A percentile compares a stretch with the other conserved stretches of the same genome.
phyloP scores from a whole-genome alignment of 1,140 invertebrate genomes.

The Varroa destructor region DNA sequence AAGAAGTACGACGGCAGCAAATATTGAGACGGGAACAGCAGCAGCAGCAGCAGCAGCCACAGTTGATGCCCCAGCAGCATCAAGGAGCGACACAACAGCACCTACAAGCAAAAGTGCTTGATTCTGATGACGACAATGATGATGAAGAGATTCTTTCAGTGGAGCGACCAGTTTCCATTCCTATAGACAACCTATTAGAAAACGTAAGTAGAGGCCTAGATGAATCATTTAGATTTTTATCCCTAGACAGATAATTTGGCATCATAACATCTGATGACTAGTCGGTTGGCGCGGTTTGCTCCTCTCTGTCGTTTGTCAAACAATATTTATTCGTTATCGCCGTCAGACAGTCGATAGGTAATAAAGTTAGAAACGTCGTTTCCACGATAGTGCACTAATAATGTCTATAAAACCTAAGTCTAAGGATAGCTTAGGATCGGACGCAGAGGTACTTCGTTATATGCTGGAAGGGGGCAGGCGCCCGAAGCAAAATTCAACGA shows the following conservation, averaged over 20 bases:
- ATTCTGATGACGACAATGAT: not conserved
- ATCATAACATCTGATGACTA: not conserved
- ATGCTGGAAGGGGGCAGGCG: no score
- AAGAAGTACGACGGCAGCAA: not conserved
- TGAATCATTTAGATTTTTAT: not conserved
- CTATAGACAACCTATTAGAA: not conserved
- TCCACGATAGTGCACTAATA: not conserved
- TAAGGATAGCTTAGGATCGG: no score
- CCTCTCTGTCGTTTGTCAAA: not conserved
- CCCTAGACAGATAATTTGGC: not conserved
- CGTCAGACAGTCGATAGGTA: not conserved
- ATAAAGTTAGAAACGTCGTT: not conserved
- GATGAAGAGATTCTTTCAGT: not conserved
- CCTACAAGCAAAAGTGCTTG: not conserved
- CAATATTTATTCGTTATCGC: not conserved
- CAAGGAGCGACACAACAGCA: not conserved
- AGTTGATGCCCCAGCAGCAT: not conserved
- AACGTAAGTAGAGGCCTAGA: not conserved
- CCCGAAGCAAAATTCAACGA: no score
- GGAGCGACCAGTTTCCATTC: not conserved
- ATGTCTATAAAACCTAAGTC: no score
- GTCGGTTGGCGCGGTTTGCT: not conserved
- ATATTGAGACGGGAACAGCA: not conserved
- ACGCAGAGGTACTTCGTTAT: no score
- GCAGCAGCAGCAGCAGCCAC: not conserved